Evolutionary conservation across 2,888 invertebrate genomes (phyloP), one percentile per base, ranked within the genome.

Genomic region (Pristionchus japonicus): DNA sequence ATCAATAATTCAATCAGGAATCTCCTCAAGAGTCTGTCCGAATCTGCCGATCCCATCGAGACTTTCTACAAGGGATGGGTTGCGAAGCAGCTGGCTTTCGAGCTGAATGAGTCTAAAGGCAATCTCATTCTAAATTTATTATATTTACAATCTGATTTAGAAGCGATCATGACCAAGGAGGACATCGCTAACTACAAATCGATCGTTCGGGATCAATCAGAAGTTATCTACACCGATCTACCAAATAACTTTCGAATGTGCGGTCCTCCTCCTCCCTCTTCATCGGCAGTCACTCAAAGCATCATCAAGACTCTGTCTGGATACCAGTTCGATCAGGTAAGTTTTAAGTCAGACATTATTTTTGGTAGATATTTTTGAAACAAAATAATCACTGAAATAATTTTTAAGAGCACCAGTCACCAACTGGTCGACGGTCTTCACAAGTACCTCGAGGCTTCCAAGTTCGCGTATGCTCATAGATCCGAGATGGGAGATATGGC

Each of bases 391-490:
- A 17, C n/a, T n/a, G n/a, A n/a, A n/a, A n/a, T n/a, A n/a, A n/a
- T n/a, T n/a, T n/a, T n/a, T n/a, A n/a, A 88, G 88, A 87, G 64
- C 34, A 40, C 70, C 27, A 37, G 34, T 1, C 20, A 64, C 13
- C 64, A 49, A n/a, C 43, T 87, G 2, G 47, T 84, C 23, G 90
- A 94, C 0, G 96, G 97, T 0, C 97, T 97, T 96, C 98, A 98
- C 92, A 96, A 97, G 90, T 95, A 97, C 90, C 95, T 97, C 7
- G 98, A 98, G 95, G 96, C 97, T 15, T 97, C 97, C 95, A 98
- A 98, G 95, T 98, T 96, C 95, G 97, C 97, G 31, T 98, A 97
- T 95, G 98, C 97, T 2, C 96, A 96, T 93, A 95, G 98, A 91
- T 97, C 97, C 0, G 96, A 96, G 91, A 95, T 98, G 90, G 98